Evolutionary conservation across 2,888 invertebrate species (phyloP).

Genomic region (Odontocolon sp.): DNA sequence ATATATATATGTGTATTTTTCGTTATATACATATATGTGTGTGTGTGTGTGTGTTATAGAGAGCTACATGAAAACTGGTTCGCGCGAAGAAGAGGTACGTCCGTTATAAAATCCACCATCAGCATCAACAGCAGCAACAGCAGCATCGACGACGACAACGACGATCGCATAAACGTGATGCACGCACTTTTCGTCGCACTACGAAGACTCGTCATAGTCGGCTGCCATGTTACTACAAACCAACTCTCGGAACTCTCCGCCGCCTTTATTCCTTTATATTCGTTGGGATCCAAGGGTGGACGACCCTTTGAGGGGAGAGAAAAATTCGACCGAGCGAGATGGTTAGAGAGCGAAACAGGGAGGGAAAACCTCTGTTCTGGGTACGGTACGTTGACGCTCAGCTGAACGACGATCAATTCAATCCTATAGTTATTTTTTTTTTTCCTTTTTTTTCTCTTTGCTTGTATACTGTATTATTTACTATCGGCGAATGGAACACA

Average conservation of each 20-base stretch:
- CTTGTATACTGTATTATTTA: conserved; percentile 20
- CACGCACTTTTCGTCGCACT: conserved; percentile 57
- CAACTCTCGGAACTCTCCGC: conserved; percentile 12
- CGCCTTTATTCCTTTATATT: conserved; percentile 33
- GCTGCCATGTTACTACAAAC: conserved; percentile 74
- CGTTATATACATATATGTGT: conserved; percentile 16
- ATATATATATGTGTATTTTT: conserved; percentile 45
- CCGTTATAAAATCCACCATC: conserved; percentile 44
- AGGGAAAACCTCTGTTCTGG: conserved; percentile 25
- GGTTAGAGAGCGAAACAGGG: conserved; percentile 10
- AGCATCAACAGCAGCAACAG: conserved; percentile 5
- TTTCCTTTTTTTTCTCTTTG: no score
- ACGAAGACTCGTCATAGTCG: conserved; percentile 74
- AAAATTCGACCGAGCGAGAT: conserved; percentile 9
- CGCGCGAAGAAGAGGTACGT: conserved; percentile 29
- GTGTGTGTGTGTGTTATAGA: conserved; percentile 4
- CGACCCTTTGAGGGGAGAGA: conserved; percentile 49
- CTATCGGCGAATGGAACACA: conserved; percentile 14
- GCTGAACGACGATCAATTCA: conserved; percentile 3
- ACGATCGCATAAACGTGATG: conserved; percentile 50
- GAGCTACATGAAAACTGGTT: conserved; percentile 50
- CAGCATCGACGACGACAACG: conserved; percentile 15
- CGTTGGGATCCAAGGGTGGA: conserved; percentile 48
- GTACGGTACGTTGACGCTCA: conserved; percentile 3
- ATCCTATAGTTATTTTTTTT: not conserved